Evolutionary conservation across 2,113 vertebrate genomes (phyloP), one percentile per base, ranked within the genome.

Genomic region (Hippocampus abdominalis): DNA sequence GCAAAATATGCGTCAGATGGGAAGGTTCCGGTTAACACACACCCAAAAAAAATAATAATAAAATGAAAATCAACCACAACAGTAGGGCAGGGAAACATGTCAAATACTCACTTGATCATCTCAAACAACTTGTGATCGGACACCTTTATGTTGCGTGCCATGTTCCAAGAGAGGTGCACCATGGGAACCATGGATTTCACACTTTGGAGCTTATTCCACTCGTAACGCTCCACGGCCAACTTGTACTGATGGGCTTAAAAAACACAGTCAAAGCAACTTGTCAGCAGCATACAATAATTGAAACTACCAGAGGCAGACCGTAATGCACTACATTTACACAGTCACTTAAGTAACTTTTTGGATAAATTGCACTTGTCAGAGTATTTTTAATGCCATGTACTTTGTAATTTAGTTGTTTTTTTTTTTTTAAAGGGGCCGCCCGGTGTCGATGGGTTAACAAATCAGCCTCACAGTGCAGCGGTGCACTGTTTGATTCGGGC

Each of bases 91-190:
- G 46, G 15, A 46, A 46, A 64, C 1, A 18, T 39, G 40, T 10
- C 15, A 32, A 46, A 11, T 25, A 46, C 96, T 95, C 93, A 99
- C 97, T 98, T 99, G 91, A 99, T 98, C 96, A 98, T 98, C 92
- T 99, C 96, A 77, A 98, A 99, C 89, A 98, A 95, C 91, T 98
- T 98, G 94, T 96, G 95, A 94, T 99, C 97, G 10, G 97, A 98
- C 87, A 99, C 95, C 90, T 99, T 99, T 90, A 99, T 98, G 94
- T 99, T 99, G 85, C 96, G 94, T 77, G 97, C 97, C 95, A 98
- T 96, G 86, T 99, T 99, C 97, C 97, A 99, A 80, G 97, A 98
- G 61, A 99, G 96, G 92, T 99, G 97, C 93, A 98, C 94, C 96
- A 99, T 98, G 85, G 97, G 97, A 87, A 98, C 97, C 91, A 98